Evolutionary conservation across 1,140 invertebrate genomes (phyloP).

Genomic region (Euglossa dilemma): DNA sequence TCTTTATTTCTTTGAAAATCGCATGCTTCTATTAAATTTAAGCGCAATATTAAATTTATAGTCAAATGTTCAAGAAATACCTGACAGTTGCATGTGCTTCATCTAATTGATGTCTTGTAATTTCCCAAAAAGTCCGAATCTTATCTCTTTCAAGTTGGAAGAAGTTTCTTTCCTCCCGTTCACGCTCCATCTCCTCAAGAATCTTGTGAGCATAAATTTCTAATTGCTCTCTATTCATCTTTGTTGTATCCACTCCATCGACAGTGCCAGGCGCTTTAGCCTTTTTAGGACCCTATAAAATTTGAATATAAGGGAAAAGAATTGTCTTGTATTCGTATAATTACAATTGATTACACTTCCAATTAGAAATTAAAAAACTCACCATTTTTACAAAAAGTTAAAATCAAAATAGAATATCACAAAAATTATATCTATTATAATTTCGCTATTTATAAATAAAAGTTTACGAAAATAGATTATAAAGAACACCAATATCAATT

Average conservation of each 20-base stretch:
- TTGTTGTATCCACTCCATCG: conserved; percentile 94
- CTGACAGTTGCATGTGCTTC: conserved; percentile 89
- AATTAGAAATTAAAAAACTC: conserved; percentile 18
- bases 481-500: conserved; percentile 4
- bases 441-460: not conserved
- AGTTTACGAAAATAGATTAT: conserved; percentile 15
- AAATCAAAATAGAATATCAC: not conserved
- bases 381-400: conserved; percentile 57
- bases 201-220: conserved; percentile 93
- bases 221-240: conserved; percentile 96
- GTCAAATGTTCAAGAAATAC: conserved; percentile 71
- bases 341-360: not conserved
- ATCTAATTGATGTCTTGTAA: conserved; percentile 91
- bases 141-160: conserved; percentile 98
- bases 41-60: not conserved
- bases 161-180: conserved; percentile 96
- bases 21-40: not conserved
- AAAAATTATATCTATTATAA: not conserved
- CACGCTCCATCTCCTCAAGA: conserved; percentile 95
- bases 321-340: not conserved
- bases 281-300: conserved; percentile 64
- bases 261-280: conserved; percentile 76
- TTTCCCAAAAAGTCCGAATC: conserved; percentile 97
- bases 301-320: not conserved
- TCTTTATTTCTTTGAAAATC: conserved; percentile 88